A percentile compares a stretch with the other conserved stretches of the same genome.
Evolutionary conservation across 2,797 vertebrate species (phyloP).

Genomic region (Chaunax sp.): DNA sequence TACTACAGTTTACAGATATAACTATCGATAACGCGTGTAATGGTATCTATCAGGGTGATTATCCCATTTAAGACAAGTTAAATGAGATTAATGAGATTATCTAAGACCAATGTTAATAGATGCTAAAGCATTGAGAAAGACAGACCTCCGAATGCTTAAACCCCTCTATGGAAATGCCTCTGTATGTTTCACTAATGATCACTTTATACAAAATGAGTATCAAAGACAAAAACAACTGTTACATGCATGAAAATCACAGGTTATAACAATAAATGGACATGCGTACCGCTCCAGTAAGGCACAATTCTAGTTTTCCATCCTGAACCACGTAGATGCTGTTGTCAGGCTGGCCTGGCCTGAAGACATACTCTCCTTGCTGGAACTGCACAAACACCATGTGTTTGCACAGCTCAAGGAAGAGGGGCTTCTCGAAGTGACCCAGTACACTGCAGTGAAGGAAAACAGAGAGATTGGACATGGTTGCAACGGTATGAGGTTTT

Average conservation of each 20-base stretch:
- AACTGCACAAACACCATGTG: slow-evolving; percentile 95
- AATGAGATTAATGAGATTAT: slow-evolving; percentile 24
- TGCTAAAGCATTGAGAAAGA: slow-evolving; percentile 22
- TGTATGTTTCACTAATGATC: neutral
- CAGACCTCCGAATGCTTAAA: slow-evolving; percentile 13
- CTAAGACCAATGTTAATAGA: slow-evolving; percentile 27
- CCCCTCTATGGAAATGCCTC: slow-evolving; percentile 10
- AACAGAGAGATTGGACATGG: neutral
- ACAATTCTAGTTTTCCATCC: slow-evolving; percentile 94
- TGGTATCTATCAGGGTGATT: neutral
- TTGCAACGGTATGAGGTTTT: no score
- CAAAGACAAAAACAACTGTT: slow-evolving; percentile 15
- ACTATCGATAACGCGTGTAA: neutral
- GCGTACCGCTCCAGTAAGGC: slow-evolving; percentile 87
- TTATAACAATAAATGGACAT: neutral
- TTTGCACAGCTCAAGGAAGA: slow-evolving; percentile 95
- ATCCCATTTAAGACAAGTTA: neutral
- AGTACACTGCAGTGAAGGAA: slow-evolving; percentile 84
- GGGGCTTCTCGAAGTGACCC: slow-evolving; percentile 97
- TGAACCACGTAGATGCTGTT: slow-evolving; percentile 97
- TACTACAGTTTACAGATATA: neutral
- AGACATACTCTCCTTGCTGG: slow-evolving; percentile 93
- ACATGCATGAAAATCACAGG: slow-evolving; percentile 23
- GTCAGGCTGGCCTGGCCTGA: slow-evolving; percentile 92
- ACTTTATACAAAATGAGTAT: neutral